phyloP scores from a whole-genome alignment of 35 echinoderm and acorn worm genomes.

The Lytechinus variegatus region DNA sequence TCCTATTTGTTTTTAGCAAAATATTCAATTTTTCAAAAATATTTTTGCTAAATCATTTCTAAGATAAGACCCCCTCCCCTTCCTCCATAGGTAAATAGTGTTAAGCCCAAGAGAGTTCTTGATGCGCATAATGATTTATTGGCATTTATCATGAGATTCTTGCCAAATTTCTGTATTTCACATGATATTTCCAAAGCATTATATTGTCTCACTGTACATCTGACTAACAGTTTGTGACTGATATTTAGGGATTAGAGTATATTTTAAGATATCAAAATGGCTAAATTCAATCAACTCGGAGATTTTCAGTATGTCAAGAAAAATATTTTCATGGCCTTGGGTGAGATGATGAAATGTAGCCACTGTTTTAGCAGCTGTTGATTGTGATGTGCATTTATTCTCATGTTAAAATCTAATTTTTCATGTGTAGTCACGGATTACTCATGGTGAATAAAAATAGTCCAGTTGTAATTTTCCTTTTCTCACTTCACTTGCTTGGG shows the following conservation, averaged over 20 bases:
- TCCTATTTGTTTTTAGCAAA: neutral
- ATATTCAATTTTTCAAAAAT: neutral
- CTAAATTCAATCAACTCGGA: neutral
- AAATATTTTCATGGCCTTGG: neutral
- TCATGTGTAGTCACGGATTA: neutral
- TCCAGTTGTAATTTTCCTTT: neutral
- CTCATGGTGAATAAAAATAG: neutral
- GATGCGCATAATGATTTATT: neutral
- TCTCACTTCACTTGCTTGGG: neutral
- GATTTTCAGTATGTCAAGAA: neutral
- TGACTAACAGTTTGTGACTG: neutral
- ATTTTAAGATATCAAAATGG: neutral
- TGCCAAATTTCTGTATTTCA: neutral
- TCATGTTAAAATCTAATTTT: neutral
- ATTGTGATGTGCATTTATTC: neutral
- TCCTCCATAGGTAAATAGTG: neutral
- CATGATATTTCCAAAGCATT: neutral
- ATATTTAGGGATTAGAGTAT: neutral
- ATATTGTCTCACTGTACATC: neutral
- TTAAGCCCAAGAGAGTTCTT: neutral
- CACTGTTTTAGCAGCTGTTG: constrained; percentile 2
- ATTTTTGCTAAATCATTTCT: neutral
- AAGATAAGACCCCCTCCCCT: neutral
- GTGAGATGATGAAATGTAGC: neutral
- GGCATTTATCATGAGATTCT: neutral